Conservation (phyloP, 64 coral and sea anemone genomes). For the Montipora efflorescens region DNA sequence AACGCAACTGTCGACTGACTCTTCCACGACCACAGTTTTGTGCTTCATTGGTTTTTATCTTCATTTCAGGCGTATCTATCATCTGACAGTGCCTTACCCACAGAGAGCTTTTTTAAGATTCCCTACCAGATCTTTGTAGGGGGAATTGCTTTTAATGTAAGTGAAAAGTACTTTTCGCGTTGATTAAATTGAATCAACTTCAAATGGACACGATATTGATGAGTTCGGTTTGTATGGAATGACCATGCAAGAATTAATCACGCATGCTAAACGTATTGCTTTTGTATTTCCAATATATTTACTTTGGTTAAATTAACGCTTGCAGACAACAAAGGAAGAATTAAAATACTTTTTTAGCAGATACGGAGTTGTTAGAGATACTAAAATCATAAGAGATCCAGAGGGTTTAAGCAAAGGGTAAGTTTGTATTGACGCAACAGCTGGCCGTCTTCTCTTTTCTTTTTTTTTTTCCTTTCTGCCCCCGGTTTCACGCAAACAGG, state of each 20-base stretch:
- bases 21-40: too few relatives aligned
- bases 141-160: slow-evolving; percentile 58
- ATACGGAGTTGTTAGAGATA: slow-evolving; percentile 48
- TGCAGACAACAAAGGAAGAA: slow-evolving; percentile 52
- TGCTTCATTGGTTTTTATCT: neutral
- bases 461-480: too few relatives aligned
- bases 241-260: too few relatives aligned
- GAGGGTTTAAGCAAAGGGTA: slow-evolving; percentile 59
- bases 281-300: neutral
- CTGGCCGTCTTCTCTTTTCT: too few relatives aligned
- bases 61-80: neutral
- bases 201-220: too few relatives aligned
- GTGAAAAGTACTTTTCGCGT: neutral
- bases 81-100: neutral
- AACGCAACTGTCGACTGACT: too few relatives aligned
- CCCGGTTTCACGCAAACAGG: too few relatives aligned
- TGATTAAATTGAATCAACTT: neutral
- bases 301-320: neutral
- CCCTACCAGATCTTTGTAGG: slow-evolving; percentile 56
- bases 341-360: slow-evolving; percentile 36
- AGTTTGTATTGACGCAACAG: neutral
- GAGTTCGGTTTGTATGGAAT: too few relatives aligned
- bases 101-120: slow-evolving; percentile 4
- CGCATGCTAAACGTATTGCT: too few relatives aligned
- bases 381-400: slow-evolving; percentile 35